Base-by-base conservation (phyloP, 2,888 invertebrate genomes). In the Himalopsyche japonica region DNA sequence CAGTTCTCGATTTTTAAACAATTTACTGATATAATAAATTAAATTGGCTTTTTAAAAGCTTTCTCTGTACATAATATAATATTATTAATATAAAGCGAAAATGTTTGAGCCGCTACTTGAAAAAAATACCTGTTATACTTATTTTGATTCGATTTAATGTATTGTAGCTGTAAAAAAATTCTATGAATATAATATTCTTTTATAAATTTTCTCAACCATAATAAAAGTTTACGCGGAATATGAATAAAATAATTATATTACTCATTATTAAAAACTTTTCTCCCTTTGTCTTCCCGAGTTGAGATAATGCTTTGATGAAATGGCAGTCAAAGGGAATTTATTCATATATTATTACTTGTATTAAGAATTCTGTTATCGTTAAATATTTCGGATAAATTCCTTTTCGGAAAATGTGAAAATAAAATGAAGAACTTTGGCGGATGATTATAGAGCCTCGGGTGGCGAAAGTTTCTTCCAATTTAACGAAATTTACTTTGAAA, bases 401-500 rank as follows among this genome's bases (percentile, higher is more conserved):
- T 48, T 30, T 47, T 30, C 79, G 47, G 47, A 43, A 48, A 79
- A 47, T 48, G 43, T 70, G 70, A 70, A 76, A 82, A 82, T 43
- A 47, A 80, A 76, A 79, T 47, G 80, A 76, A 79, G 48, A 83
- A 85, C 78, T 85, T 85, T 78, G 49, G 43, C 27, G 82, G 81
- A 85, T 85, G 85, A 85, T 85, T 85, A 85, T 80, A 83, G 85
- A 83, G 82, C 85, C 80, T 34, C 47, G 81, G 81, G 85, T 83
- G 81, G 47, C 30, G 64, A 80, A 85, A 82, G 81, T 83, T 83
- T 81, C 85, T 77, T 85, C 85, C 85, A 85, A 85, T 85, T 85
- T 85, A 85, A 85, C 82, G 83, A 85, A 85, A 85, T 83, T 85
- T 85, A 83, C 85, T 85, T 85, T 85, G 80, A 78, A 85, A 85